These are phyloP conservation scores for Ailuropoda melanoleuca DNA, from an alignment of 2,113 vertebrate genomes.

Conservation along the genomic window DNA sequence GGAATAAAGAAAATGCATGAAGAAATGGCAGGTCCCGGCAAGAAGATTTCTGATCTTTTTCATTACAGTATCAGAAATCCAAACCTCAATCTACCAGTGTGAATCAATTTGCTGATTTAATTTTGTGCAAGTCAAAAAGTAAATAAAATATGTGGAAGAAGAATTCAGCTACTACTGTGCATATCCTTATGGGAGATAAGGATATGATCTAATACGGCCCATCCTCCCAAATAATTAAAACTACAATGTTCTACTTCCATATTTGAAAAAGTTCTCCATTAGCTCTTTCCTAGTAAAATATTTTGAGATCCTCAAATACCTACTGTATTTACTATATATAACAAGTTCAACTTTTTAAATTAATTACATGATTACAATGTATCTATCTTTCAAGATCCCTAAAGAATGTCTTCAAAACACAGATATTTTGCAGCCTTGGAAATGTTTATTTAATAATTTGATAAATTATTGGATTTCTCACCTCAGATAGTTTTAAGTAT, in stretches of 20 bases:
- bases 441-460: constrained; percentile 72
- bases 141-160: neutral
- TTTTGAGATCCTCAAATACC: neutral
- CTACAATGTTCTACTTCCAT: neutral
- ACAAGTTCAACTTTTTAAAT: constrained; percentile 41
- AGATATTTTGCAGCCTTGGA: constrained; percentile 64
- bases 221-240: neutral
- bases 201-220: neutral
- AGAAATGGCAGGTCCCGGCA: neutral
- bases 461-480: constrained; percentile 73
- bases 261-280: neutral
- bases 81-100: neutral
- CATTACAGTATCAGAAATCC: constrained; percentile 18
- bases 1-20: neutral
- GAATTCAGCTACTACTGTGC: neutral
- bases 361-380: constrained; percentile 45
- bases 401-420: constrained; percentile 67
- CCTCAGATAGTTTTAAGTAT: constrained; percentile 67
- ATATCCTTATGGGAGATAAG: neutral
- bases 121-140: neutral
- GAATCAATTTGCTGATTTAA: neutral
- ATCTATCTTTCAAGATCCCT: constrained; percentile 46
- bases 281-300: constrained; percentile 36
- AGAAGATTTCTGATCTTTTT: constrained; percentile 30
- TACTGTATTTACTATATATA: neutral